These are phyloP conservation scores for Propithecus coquereli DNA, from an alignment of 2,113 vertebrate species.

Conservation along the genomic window DNA sequence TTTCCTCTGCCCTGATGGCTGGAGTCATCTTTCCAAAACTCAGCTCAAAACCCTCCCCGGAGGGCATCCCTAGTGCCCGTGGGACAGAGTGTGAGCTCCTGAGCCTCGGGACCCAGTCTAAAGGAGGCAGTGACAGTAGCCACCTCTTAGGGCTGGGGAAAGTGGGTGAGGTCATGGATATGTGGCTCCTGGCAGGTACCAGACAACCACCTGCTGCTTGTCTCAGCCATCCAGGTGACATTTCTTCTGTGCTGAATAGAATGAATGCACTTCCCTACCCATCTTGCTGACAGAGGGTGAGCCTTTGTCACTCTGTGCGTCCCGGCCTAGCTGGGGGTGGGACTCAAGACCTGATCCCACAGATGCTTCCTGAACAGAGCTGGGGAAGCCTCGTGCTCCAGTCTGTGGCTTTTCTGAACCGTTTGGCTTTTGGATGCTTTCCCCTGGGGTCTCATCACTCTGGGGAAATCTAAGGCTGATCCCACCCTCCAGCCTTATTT, in stretches of 20 bases:
- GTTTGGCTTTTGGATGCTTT: not conserved
- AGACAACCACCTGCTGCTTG: not conserved
- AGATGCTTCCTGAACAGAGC: not conserved
- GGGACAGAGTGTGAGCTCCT: not conserved
- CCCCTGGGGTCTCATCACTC: not conserved
- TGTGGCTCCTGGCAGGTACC: rapidly evolving
- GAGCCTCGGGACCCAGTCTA: not conserved
- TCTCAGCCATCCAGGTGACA: no score
- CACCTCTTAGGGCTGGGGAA: no score
- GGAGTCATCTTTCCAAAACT: not conserved
- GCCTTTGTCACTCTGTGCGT: not conserved
- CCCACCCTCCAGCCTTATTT: not conserved
- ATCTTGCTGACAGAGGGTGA: not conserved
- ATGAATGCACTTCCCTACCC: not conserved
- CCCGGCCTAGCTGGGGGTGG: not conserved
- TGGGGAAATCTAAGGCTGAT: not conserved
- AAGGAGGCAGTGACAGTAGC: rapidly evolving
- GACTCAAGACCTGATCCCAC: not conserved
- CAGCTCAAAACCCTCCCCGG: not conserved
- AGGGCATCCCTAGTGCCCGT: not conserved
- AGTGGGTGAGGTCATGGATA: not conserved
- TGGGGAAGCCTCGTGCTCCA: not conserved
- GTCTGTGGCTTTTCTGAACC: not conserved
- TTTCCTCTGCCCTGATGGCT: not conserved
- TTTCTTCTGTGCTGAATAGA: not conserved